Percentiles rank a stretch among this genome's conserved stretches.
Conservation (phyloP, 2,888 invertebrate genomes). For the Dichetophora obliterata region DNA sequence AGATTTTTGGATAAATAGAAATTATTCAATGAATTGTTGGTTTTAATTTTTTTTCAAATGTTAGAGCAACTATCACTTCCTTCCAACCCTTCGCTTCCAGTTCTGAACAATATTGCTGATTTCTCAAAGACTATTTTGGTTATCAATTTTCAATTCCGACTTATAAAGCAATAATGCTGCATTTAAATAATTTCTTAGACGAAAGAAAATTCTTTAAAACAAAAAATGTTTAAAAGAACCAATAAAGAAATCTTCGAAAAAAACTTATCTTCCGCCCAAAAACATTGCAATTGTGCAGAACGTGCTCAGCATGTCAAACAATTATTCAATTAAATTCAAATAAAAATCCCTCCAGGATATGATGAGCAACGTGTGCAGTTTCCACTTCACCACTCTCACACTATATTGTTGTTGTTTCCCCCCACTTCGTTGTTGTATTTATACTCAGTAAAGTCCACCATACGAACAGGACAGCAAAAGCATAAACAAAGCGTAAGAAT, state of each 20-base stretch:
- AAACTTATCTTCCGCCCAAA: constrained; percentile 27
- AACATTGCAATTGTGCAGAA: constrained; percentile 40
- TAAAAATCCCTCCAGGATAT: constrained; percentile 58
- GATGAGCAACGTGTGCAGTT: constrained; percentile 30
- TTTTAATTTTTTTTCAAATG: too few species aligned
- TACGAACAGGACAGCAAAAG: constrained; percentile 23
- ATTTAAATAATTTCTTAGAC: neutral
- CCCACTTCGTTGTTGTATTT: constrained; percentile 8
- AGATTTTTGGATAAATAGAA: too few species aligned
- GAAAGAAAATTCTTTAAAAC: neutral
- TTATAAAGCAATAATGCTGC: neutral
- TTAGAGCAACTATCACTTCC: too few species aligned
- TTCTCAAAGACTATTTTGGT: too few species aligned
- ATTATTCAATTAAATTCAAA: constrained; percentile 70
- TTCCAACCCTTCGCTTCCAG: too few species aligned
- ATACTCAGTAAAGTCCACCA: constrained; percentile 11
- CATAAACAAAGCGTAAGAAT: constrained; percentile 23
- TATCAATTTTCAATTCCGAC: too few species aligned
- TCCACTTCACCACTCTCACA: constrained; percentile 1
- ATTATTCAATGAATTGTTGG: too few species aligned
- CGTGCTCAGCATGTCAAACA: constrained; percentile 66
- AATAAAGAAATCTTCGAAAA: constrained; percentile 38
- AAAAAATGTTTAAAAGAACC: neutral
- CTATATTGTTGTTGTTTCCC: constrained; percentile 25
- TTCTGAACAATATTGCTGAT: too few species aligned